Evolutionary conservation across 2,113 vertebrate genomes (phyloP), one percentile per base, ranked within the genome.

Genomic region (Rhizomys pruinosus): DNA sequence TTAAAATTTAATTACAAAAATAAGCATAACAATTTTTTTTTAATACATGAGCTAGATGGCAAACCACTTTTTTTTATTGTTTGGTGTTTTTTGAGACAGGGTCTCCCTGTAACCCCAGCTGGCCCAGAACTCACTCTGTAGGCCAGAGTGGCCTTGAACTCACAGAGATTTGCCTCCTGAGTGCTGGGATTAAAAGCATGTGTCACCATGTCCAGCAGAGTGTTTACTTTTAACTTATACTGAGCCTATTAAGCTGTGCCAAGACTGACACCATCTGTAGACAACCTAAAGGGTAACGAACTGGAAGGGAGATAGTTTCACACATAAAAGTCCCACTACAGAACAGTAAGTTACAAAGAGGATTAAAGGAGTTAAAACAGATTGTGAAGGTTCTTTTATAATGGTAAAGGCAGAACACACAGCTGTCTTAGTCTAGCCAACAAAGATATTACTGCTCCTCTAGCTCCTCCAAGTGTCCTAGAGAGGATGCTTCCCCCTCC

Each of bases 31-130:
- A 80, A 84, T 85, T 25, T 78, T 66, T 64, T 88, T 77, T 77
- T 1, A 73, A 52, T 32, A 32, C 71, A 84, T 66, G n/a, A 89
- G n/a, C 9, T 80, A 92, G 22, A 29, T 55, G 32, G 39, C 44
- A 94, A 84, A 81, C 34, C 29, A 76, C 91, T 72, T 88, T 72
- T 57, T n/a, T n/a, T n/a, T n/a, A n/a, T n/a, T n/a, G n/a, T n/a
- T n/a, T n/a, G n/a, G n/a, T n/a, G n/a, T n/a, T n/a, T n/a, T n/a
- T n/a, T n/a, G n/a, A n/a, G n/a, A n/a, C n/a, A n/a, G n/a, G n/a
- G n/a, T n/a, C n/a, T n/a, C n/a, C n/a, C n/a, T n/a, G n/a, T n/a
- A n/a, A n/a, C n/a, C n/a, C n/a, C n/a, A n/a, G n/a, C n/a, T n/a
- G n/a, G n/a, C n/a, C n/a, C n/a, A n/a, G n/a, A n/a, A n/a, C n/a